phyloP scores from a whole-genome alignment of 2,797 vertebrate species.

The Enteromius trimaculatus region DNA sequence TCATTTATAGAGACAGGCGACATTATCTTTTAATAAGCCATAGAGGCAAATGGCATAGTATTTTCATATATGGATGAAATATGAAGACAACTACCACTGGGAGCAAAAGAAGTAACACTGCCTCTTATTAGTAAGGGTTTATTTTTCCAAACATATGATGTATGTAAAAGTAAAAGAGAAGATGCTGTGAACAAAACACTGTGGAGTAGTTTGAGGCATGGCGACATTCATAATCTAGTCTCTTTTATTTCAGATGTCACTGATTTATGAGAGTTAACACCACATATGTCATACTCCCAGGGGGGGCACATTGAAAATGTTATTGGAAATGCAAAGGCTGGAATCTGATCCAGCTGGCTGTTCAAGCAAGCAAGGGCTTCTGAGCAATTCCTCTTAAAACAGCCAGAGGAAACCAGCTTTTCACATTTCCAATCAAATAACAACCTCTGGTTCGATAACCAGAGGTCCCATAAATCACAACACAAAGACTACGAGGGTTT shows the following conservation, averaged over 20 bases:
- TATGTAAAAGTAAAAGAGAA: neutral
- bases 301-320: neutral
- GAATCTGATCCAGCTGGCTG: slow-evolving; percentile 13
- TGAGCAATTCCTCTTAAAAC: slow-evolving; percentile 24
- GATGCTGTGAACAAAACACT: slow-evolving; percentile 1
- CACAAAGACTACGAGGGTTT: neutral
- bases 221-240: neutral
- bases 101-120: neutral
- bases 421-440: neutral
- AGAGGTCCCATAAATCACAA: neutral
- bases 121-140: neutral
- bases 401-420: neutral
- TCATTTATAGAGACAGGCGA: neutral
- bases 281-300: slow-evolving; percentile 17
- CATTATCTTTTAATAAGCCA: neutral
- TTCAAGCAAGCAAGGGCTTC: neutral
- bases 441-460: neutral
- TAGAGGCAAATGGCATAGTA: neutral
- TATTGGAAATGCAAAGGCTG: slow-evolving; percentile 6
- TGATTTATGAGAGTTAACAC: slow-evolving; percentile 18
- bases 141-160: neutral
- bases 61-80: neutral
- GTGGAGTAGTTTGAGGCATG: neutral
- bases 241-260: slow-evolving; percentile 4
- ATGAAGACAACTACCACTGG: neutral